Conservation (phyloP, 2,113 vertebrate species). For the Chionodraco myersi region DNA sequence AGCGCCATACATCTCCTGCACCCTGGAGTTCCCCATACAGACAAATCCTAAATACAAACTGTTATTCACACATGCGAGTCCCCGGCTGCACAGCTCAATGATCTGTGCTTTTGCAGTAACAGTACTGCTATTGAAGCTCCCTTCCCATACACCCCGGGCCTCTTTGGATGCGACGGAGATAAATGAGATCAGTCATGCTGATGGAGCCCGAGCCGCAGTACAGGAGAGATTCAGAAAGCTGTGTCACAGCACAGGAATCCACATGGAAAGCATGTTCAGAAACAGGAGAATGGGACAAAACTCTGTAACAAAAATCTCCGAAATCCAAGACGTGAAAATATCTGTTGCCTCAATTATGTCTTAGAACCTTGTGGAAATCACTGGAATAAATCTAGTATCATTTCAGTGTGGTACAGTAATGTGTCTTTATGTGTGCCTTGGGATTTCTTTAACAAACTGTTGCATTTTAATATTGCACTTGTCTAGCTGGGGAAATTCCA, state of each 20-base stretch:
- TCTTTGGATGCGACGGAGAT: constrained; percentile 59
- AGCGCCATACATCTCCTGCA: constrained; percentile 40
- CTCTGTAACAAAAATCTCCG: constrained; percentile 42
- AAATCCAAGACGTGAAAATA: constrained; percentile 44
- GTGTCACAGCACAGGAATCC: constrained; percentile 57
- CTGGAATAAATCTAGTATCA: constrained; percentile 34
- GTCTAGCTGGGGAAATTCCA: too few relatives aligned
- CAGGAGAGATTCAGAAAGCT: constrained; percentile 56
- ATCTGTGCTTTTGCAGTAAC: constrained; percentile 40
- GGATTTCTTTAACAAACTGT: constrained; percentile 34
- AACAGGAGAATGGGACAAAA: constrained; percentile 47
- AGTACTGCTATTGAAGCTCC: constrained; percentile 18
- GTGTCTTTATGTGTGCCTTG: constrained; percentile 25
- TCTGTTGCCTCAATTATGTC: constrained; percentile 53
- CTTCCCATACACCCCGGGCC: constrained; percentile 35
- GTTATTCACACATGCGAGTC: constrained; percentile 41
- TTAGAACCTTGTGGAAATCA: constrained; percentile 13
- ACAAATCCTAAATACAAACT: constrained; percentile 40
- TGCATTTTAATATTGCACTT: constrained; percentile 30
- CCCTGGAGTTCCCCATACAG: constrained; percentile 34
- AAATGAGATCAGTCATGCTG: constrained; percentile 75
- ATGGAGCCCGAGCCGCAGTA: constrained; percentile 52
- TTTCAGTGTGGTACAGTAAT: constrained; percentile 12
- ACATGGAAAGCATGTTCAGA: constrained; percentile 62
- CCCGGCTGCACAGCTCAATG: constrained; percentile 47